Percentiles rank a stretch among this genome's conserved stretches.
phyloP scores from a whole-genome alignment of 2,888 invertebrate genomes.

The Hirtodrosophila alboralis region DNA sequence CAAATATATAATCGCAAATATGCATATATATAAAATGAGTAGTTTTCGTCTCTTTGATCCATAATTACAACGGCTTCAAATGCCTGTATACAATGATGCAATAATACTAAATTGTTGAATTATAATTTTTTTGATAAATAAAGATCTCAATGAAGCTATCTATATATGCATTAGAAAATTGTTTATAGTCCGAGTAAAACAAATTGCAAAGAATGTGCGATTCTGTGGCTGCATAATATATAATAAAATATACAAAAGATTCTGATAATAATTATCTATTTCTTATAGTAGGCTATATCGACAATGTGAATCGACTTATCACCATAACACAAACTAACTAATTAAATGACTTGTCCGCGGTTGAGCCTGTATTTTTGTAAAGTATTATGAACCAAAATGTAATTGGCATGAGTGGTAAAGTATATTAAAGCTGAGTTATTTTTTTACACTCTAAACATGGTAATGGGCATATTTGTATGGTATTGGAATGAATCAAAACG shows the following conservation, averaged over 20 bases:
- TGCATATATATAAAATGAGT: conserved; percentile 52
- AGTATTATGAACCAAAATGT: conserved; percentile 36
- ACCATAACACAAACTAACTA: not conserved
- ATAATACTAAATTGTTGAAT: conserved; percentile 45
- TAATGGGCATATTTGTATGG: conserved; percentile 63
- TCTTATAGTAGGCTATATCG: conserved; percentile 18
- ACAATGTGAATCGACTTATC: conserved; percentile 20
- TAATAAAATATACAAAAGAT: conserved; percentile 2
- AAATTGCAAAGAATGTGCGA: conserved; percentile 53
- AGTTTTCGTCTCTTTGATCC: conserved; percentile 61
- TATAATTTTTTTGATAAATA: conserved; percentile 54
- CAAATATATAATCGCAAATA: conserved; percentile 37
- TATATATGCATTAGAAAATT: conserved; percentile 38
- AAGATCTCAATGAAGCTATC: conserved; percentile 34
- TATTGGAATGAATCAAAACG: conserved; percentile 64
- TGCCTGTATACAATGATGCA: conserved; percentile 41
- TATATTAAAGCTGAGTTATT: conserved; percentile 61
- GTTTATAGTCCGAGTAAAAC: conserved; percentile 16
- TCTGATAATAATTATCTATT: conserved; percentile 7
- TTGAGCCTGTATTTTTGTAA: conserved; percentile 61
- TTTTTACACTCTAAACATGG: conserved; percentile 63
- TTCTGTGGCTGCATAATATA: conserved; percentile 32
- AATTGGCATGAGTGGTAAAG: conserved; percentile 66
- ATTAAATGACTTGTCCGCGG: conserved; percentile 42
- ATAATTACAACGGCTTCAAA: conserved; percentile 27